Base-by-base conservation (phyloP, 1,140 invertebrate genomes). In the Melanaphis sacchari region DNA sequence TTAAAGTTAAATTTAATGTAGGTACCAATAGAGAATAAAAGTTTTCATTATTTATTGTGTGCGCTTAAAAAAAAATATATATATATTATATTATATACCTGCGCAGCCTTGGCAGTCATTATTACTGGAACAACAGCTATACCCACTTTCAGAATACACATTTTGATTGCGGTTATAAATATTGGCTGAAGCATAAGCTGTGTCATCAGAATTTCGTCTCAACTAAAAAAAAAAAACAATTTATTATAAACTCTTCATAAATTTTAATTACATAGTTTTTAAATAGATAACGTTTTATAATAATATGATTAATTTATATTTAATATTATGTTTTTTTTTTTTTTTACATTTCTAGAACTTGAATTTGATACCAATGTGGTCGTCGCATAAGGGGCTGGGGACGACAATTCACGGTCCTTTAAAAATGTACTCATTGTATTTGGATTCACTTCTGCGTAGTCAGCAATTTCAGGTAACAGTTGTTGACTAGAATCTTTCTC, bases 371-470 rank as follows among this genome's bases (percentile, higher is more conserved):
- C 94, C 31, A 95, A 93, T 7, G 94, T 95, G 22, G 94, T 95
- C 0, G 94, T 94, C 4, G 94, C 94, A 52, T 95, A 95, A 31
- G 94, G 94, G 0, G 94, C 94, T 8, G 94, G 94, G 0, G 94
- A 94, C 21, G 93, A 94, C 22, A 93, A 76, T 26, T 94, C 94
- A 43, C 90, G 43, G 40, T 93, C 90, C 5, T 91, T 94, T 41
- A 94, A 84, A 54, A 94, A 94, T 31, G 94, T 94, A 24, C 84
- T 94, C 85, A 94, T 93, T 1, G 94, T 94, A 8, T 84, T 93
- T 18, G 94, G 87, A n/a, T 94, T 95, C 82, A 96, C 95, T 95
- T 96, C 95, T 93, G 95, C 95, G 94, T 96, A 96, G 94, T 96
- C 95, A 49, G 95, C 95, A 94, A 95, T 95, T 94, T 95, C 95